A percentile compares a stretch with the other conserved stretches of the same genome.
phyloP scores from a whole-genome alignment of 2,113 vertebrate species.

The mouse (Mus musculus) region DNA sequence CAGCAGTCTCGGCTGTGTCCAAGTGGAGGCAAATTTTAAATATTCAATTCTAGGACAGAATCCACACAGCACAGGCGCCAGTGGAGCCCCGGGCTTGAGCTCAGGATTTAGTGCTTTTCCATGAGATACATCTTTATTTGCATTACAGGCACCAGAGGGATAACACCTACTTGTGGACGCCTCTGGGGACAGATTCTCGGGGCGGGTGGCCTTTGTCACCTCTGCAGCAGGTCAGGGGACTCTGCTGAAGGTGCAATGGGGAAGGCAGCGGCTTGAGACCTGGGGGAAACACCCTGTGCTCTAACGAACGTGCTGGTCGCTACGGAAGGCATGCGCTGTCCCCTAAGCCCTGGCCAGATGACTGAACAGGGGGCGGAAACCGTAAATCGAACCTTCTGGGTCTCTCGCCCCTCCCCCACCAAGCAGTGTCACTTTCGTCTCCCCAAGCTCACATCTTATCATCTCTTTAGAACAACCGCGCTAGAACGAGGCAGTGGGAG shows the following conservation, averaged over 20 bases:
- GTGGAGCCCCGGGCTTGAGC: neutral
- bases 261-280: neutral
- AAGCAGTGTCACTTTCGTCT: neutral
- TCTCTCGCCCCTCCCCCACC: too few species aligned
- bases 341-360: neutral
- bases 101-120: neutral
- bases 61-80: neutral
- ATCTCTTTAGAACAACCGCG: neutral
- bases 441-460: neutral
- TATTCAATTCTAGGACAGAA: neutral
- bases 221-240: neutral
- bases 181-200: neutral
- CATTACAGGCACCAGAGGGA: neutral
- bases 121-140: neutral
- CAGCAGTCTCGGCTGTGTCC: neutral
- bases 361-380: neutral
- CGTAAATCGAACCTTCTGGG: neutral
- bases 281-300: neutral
- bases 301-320: neutral
- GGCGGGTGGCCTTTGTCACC: slow-evolving; percentile 9
- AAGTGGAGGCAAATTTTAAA: slow-evolving; percentile 31
- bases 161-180: neutral
- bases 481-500: neutral
- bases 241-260: neutral
- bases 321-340: neutral